phyloP scores from a whole-genome alignment of 1,140 invertebrate genomes.

The Scylla paramamosain region DNA sequence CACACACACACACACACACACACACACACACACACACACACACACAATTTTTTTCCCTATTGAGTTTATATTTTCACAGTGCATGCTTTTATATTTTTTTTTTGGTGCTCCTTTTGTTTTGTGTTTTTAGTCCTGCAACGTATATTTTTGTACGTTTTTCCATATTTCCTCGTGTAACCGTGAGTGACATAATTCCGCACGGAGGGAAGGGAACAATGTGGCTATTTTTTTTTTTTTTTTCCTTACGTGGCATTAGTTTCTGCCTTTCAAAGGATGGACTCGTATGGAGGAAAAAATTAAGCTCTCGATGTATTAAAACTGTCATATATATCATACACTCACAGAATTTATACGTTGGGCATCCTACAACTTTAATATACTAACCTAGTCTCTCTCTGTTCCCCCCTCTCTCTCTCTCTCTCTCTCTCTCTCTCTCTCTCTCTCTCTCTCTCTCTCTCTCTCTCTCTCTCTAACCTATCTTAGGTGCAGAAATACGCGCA shows the following conservation, averaged over 20 bases:
- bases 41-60: not conserved
- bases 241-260: not conserved
- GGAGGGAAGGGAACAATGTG: not conserved
- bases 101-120: not conserved
- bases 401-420: no score
- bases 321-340: not conserved
- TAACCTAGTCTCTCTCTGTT: not conserved
- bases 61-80: not conserved
- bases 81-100: not conserved
- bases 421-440: no score
- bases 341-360: not conserved
- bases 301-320: conserved; percentile 3
- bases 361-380: not conserved
- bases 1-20: not conserved
- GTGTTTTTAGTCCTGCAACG: no score
- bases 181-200: not conserved
- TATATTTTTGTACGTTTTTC: not conserved
- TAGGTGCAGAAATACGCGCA: not conserved
- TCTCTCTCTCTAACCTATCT: no score
- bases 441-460: no score
- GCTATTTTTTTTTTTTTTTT: not conserved
- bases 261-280: not conserved
- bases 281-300: not conserved
- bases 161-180: not conserved
- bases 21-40: not conserved